A percentile compares a stretch with the other conserved stretches of the same genome.
These are phyloP conservation scores for Anastrepha obliqua DNA, from an alignment of 1,140 invertebrate species.

Conservation along the genomic window DNA sequence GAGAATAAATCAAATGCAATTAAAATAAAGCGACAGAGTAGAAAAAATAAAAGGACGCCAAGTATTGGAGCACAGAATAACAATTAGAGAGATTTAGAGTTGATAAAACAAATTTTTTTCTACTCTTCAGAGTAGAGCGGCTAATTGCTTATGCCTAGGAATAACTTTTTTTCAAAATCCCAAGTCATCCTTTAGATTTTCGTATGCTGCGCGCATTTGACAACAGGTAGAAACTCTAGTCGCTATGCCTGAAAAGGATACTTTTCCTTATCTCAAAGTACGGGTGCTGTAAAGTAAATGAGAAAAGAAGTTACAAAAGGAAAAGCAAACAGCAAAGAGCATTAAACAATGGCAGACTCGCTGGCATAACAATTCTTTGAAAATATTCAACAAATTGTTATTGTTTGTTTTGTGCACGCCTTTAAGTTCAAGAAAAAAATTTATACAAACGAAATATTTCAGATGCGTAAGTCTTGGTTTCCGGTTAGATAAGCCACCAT, in stretches of 20 bases:
- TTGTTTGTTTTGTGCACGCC: conserved; percentile 14
- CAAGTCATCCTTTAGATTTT: not conserved
- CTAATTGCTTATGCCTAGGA: no score
- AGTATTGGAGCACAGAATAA: not conserved
- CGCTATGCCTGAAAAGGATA: not conserved
- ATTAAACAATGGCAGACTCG: no score
- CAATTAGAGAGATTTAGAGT: not conserved
- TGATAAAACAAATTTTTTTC: not conserved
- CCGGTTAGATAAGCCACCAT: not conserved
- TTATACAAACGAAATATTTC: no score
- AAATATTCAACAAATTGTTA: conserved; percentile 3
- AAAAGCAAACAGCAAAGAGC: no score
- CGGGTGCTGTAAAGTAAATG: not conserved
- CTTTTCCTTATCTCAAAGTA: not conserved
- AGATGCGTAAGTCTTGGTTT: not conserved
- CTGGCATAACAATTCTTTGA: not conserved
- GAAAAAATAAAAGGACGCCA: not conserved
- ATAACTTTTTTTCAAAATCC: not conserved
- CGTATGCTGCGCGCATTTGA: not conserved
- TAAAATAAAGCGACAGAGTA: not conserved
- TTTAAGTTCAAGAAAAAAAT: not conserved
- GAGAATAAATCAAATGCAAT: conserved; percentile 1
- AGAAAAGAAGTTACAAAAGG: not conserved
- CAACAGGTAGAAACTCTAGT: not conserved
- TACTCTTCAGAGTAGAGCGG: no score